These are phyloP conservation scores for Clarias batrachus DNA, from an alignment of 2,113 vertebrate species.

Conservation along the genomic window DNA sequence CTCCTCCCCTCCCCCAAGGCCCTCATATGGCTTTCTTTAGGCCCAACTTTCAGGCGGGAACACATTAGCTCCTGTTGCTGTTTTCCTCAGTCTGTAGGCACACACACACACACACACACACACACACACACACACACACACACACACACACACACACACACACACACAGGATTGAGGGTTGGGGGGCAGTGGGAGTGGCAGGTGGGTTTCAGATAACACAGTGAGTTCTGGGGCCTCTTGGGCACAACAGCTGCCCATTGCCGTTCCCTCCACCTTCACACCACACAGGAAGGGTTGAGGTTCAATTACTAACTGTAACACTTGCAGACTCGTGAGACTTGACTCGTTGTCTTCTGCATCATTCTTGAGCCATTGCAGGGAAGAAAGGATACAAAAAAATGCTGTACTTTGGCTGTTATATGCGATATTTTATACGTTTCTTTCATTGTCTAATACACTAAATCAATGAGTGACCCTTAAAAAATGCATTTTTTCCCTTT, in stretches of 20 bases:
- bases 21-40: conserved; percentile 31
- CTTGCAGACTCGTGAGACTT: neutral
- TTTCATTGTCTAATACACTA: neutral
- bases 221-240: conserved; percentile 40
- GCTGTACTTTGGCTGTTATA: neutral
- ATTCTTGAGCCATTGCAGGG: neutral
- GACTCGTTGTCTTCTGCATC: neutral
- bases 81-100: neutral
- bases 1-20: conserved; percentile 34
- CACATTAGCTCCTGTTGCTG: conserved; percentile 6
- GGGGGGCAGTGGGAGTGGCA: conserved; percentile 47
- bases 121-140: neutral
- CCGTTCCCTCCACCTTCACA: conserved; percentile 21
- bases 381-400: neutral
- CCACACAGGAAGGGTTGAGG: conserved; percentile 24
- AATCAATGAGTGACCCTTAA: neutral
- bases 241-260: conserved; percentile 62
- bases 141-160: conserved; percentile 12
- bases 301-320: conserved; percentile 27
- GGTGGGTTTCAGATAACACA: conserved; percentile 63
- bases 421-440: neutral
- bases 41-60: conserved; percentile 40
- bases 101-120: conserved; percentile 11
- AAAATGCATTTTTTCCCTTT: neutral
- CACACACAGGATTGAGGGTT: conserved; percentile 25